A percentile compares a stretch with the other conserved stretches of the same genome.
These are phyloP conservation scores for Linhomoeus sp. DNA, from an alignment of 2,888 invertebrate species.

Conservation along the genomic window DNA sequence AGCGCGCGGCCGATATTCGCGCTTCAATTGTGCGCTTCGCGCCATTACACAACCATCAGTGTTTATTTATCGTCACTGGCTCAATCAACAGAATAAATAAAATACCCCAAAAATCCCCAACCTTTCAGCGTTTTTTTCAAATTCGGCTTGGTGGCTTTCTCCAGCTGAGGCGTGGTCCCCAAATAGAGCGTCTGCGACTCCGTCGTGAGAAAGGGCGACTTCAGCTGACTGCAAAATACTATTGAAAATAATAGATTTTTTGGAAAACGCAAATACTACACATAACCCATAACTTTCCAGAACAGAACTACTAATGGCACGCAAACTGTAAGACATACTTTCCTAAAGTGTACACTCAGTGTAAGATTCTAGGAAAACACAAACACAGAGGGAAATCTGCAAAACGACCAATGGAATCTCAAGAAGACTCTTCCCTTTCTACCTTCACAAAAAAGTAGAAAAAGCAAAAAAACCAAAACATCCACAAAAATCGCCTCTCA, in stretches of 20 bases:
- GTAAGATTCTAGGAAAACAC: too few relatives aligned
- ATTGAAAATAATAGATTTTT: too few relatives aligned
- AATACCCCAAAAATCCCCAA: slow-evolving; percentile 11
- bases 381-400: background rate
- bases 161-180: slow-evolving; percentile 71
- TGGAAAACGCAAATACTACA: too few relatives aligned
- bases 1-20: too few relatives aligned
- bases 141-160: slow-evolving; percentile 66
- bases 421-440: too few relatives aligned
- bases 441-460: background rate
- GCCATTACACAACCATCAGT: too few relatives aligned
- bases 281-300: slow-evolving; percentile 1
- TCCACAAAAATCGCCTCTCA: too few relatives aligned
- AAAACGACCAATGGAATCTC: background rate
- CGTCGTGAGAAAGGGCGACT: slow-evolving; percentile 54
- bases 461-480: too few relatives aligned
- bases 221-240: slow-evolving; percentile 48
- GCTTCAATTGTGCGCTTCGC: too few relatives aligned
- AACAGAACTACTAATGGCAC: background rate
- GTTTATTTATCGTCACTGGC: too few relatives aligned
- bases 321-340: background rate
- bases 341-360: too few relatives aligned
- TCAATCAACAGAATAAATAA: slow-evolving; percentile 2
- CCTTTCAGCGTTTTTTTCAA: slow-evolving; percentile 57
- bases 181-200: slow-evolving; percentile 76